Base-by-base conservation (phyloP, 2,888 invertebrate genomes). In the Tetanocera ferruginea region DNA sequence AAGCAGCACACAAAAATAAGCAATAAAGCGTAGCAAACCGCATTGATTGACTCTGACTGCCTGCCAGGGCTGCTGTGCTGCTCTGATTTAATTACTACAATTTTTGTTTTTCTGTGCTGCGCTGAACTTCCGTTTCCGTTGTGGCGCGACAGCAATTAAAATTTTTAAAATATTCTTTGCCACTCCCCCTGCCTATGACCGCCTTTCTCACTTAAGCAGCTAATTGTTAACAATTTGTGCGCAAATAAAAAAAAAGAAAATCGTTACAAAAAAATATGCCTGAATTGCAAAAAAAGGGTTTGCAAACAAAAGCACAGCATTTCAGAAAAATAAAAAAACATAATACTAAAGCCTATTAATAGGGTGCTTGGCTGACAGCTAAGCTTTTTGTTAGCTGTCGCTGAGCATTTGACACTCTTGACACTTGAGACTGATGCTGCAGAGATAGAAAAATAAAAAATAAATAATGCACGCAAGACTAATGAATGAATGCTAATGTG, bases 371-470 rank as follows among this genome's bases (percentile, higher is more conserved):
- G 75, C 66, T 66, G 55, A 52, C 75, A 74, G 66, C 75, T 67
- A 11, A 31, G 34, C 66, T 37, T 66, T 75, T 55, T 67, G 37
- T 37, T 23, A 75, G 75, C 75, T 75, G 75, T 75, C 67, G 75
- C 55, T 75, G 55, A 75, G 75, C 31, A 75, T 67, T 67, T 75
- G 66, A 66, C 75, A 75, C 73, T 62, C 75, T 75, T 67, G 75
- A 67, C 75, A 75, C 75, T 75, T 67, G 67, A 55, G 28, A 28
- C 31, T 23, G 37, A 60, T 23, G 57, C 57, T 23, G 23, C 37
- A 52, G 23, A 55, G 19, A 19, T 14, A 55, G 9, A 55, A 55
- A 55, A 19, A 8, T 1, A 19, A 19, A 3, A 19, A 55, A 55
- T 19, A 52, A 52, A 52, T n/a, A 19, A 52, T 9, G 1, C 2